Conservation (phyloP, 2,113 vertebrate genomes). For the Nothocercus nigrocapillus region DNA sequence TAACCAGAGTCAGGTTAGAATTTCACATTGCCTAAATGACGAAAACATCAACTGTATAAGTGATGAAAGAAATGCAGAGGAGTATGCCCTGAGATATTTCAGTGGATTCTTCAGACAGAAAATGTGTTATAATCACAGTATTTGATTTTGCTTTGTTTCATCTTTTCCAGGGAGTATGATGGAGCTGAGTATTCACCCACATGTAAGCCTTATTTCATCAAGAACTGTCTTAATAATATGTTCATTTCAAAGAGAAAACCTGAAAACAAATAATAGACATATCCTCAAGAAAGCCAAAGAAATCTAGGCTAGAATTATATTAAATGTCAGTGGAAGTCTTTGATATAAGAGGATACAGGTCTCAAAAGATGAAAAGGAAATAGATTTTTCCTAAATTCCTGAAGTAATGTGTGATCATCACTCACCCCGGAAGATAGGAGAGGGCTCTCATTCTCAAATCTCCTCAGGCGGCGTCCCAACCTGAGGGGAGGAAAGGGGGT, state of each 20-base stretch:
- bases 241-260: neutral
- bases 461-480: too few species aligned
- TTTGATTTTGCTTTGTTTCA: neutral
- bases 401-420: neutral
- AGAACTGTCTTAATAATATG: neutral
- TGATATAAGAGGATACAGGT: neutral
- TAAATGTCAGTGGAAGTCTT: neutral
- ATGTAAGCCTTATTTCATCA: neutral
- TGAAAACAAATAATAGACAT: neutral
- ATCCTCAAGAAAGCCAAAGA: neutral
- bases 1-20: neutral
- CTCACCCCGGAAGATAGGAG: too few species aligned
- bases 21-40: neutral
- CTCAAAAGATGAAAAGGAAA: neutral
- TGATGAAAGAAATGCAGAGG: neutral
- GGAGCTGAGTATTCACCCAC: neutral
- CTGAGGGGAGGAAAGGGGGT: too few species aligned
- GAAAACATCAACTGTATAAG: neutral
- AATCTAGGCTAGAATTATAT: neutral
- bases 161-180: neutral
- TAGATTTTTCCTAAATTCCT: neutral
- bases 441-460: too few species aligned
- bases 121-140: neutral
- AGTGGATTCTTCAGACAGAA: neutral
- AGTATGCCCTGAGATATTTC: neutral